Evolutionary conservation across 64 coral and sea anemone species (phyloP).

Genomic region (Catalaphyllia jardinei): DNA sequence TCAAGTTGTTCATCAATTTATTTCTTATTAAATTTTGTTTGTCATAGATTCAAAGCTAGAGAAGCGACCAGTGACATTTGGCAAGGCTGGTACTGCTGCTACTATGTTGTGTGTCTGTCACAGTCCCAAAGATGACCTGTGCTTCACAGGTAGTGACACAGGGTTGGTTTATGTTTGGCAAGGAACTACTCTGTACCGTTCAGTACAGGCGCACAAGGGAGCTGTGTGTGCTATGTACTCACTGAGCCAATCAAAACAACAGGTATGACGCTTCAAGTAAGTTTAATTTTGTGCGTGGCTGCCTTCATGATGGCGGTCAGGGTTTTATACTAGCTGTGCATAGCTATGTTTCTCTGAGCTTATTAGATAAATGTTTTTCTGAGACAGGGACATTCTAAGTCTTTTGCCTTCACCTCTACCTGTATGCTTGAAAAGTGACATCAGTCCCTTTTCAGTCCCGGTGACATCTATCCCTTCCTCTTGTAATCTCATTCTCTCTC

Average conservation of each 20-base stretch:
- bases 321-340: too few species aligned
- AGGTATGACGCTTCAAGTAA: conserved; percentile 12
- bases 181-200: conserved; percentile 83
- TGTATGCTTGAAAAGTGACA: too few species aligned
- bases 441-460: too few species aligned
- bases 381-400: too few species aligned
- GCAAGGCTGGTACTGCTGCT: conserved; percentile 88
- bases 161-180: conserved; percentile 94
- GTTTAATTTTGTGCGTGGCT: too few species aligned
- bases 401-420: too few species aligned
- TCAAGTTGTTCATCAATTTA: not conserved
- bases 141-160: conserved; percentile 88
- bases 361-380: too few species aligned
- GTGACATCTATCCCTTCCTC: too few species aligned
- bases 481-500: too few species aligned
- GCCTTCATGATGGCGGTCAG: too few species aligned
- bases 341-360: too few species aligned
- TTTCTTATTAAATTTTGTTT: not conserved
- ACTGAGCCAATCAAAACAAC: conserved; percentile 73
- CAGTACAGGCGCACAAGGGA: conserved; percentile 87
- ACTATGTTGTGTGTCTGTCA: conserved; percentile 98
- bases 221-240: conserved; percentile 95
- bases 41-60: conserved; percentile 81
- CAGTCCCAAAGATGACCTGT: conserved; percentile 93
- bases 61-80: conserved; percentile 97